phyloP scores from a whole-genome alignment of 92 coral and sea anemone genomes.

The Paragorgia papillata region DNA sequence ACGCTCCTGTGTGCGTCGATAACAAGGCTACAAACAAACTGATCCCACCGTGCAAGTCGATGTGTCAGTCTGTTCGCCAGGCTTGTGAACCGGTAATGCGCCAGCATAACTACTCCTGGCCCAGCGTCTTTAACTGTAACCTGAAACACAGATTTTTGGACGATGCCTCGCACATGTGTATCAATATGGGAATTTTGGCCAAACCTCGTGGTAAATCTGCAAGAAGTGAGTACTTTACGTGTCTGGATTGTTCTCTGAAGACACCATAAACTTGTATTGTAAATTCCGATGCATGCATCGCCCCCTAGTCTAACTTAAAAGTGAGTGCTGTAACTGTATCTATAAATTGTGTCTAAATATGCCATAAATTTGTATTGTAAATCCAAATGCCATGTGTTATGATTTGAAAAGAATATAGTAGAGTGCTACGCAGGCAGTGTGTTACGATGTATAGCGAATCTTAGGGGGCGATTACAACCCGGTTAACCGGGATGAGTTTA shows the following conservation, averaged over 20 bases:
- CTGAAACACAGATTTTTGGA: background rate
- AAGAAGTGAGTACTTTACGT: slow-evolving; percentile 10
- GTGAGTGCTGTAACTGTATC: no score
- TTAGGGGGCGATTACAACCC: no score
- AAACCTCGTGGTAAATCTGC: background rate
- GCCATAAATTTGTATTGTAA: no score
- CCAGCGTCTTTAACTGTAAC: slow-evolving; percentile 40
- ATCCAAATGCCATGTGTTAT: no score
- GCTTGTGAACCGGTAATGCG: slow-evolving; percentile 78
- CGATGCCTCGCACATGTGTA: slow-evolving; percentile 18
- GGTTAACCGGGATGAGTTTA: no score
- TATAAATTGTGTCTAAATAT: no score
- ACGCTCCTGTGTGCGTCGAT: slow-evolving; percentile 81
- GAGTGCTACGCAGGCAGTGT: no score
- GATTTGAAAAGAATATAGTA: no score
- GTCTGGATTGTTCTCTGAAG: background rate
- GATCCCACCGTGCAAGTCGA: slow-evolving; percentile 67
- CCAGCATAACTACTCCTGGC: slow-evolving; percentile 63
- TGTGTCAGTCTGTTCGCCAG: slow-evolving; percentile 55
- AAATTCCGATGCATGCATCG: no score
- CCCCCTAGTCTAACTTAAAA: no score
- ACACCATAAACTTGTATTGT: no score
- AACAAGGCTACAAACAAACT: background rate
- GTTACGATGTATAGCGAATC: no score
- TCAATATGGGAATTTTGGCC: background rate